Evolutionary conservation across 2,888 invertebrate genomes (phyloP).

Genomic region (Sicus ferrugineus): DNA sequence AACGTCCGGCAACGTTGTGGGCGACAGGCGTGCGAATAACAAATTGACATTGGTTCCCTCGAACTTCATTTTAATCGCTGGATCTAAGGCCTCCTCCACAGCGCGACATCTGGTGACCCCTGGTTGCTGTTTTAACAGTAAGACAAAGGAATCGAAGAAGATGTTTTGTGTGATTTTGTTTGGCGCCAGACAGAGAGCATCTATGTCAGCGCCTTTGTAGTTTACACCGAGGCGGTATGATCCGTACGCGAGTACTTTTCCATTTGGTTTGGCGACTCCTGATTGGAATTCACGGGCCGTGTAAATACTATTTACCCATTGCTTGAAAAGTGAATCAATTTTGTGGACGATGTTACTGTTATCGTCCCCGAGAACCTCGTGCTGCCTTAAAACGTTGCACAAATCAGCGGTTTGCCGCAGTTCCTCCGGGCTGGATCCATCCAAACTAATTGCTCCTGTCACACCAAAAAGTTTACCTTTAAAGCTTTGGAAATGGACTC

Average conservation of each 20-base stretch:
- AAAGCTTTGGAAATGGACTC: no score
- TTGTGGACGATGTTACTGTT: not conserved
- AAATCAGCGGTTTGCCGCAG: not conserved
- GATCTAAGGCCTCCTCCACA: constrained; percentile 98
- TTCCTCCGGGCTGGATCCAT: not conserved
- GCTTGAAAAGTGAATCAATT: constrained; percentile 86
- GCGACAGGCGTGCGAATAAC: constrained; percentile 91
- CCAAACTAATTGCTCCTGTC: not conserved
- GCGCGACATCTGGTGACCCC: constrained; percentile 86
- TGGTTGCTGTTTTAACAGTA: constrained; percentile 83
- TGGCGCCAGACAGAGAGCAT: constrained; percentile 97
- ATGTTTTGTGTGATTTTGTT: constrained; percentile 92
- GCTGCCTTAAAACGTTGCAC: not conserved
- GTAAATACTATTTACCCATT: constrained; percentile 93
- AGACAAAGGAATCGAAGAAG: constrained; percentile 95
- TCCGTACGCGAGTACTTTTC: constrained; percentile 98
- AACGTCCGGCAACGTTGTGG: constrained; percentile 95
- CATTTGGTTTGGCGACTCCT: constrained; percentile 90
- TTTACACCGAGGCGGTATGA: constrained; percentile 96
- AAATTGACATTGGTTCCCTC: constrained; percentile 99
- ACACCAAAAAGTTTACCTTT: not conserved
- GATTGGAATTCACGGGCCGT: constrained; percentile 87
- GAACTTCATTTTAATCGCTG: constrained; percentile 99
- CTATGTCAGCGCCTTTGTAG: constrained; percentile 98
- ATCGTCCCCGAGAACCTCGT: not conserved